Base-by-base conservation (phyloP, 2,888 invertebrate genomes). In the Agrenia bidenticulata region DNA sequence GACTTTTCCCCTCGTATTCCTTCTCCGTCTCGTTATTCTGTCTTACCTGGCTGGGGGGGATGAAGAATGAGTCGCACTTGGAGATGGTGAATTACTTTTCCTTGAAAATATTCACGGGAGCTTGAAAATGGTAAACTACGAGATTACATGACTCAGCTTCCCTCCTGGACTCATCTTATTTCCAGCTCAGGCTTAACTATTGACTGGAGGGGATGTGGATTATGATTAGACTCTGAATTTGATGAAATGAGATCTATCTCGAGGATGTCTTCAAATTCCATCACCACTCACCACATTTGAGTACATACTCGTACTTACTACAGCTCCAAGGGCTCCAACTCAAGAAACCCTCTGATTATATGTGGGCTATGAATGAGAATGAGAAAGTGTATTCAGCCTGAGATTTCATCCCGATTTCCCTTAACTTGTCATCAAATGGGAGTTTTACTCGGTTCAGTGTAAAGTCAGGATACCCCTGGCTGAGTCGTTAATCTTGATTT, bases 121-220 rank as follows among this genome's bases (percentile, higher is more conserved):
- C n/a, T 41, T 55, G n/a, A n/a, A 9, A 45, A 26, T 55, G 19
- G 41, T 19, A 57, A 41, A 41, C 17, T 19, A 5, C n/a, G 45
- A 45, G 45, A 45, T 45, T 45, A 45, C 45, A 45, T 45, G 45
- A 45, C 45, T 45, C 45, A 45, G 45, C 45, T 45, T 45, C 45
- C 45, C n/a, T 15, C n/a, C 45, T 45, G 5, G 17, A 45, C 15
- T 45, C 45, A 45, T 45, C 45, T 45, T 17, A 17, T 17, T 19
- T 45, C n/a, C 45, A 9, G 4, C 19, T n/a, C 4, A 45, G 45
- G 32, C 15, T 57, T 41, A 17, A 23, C 56, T 23, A 37, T 23
- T 41, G 54, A 57, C 56, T 57, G 9, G 19, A 19, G 56, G 56
- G 56, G 56, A 32, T 57, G 19, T 45, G 24, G 39, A 57, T 39